A percentile compares a stretch with the other conserved stretches of the same genome.
Evolutionary conservation across 2,888 invertebrate genomes (phyloP).

Genomic region (Nymphalis c-album): DNA sequence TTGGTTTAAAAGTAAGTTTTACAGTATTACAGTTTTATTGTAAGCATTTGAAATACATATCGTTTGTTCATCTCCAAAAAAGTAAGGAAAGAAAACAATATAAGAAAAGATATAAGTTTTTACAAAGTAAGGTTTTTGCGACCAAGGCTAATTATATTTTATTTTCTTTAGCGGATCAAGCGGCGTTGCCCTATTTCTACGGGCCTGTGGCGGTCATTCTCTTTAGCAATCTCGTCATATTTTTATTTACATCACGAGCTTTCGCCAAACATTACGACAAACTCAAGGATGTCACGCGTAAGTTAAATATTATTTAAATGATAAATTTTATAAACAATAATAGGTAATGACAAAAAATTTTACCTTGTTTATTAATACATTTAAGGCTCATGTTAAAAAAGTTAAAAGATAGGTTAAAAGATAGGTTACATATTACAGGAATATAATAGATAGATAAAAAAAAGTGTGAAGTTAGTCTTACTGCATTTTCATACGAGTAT

Average conservation of each 20-base stretch:
- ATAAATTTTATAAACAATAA: neutral
- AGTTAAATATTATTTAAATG: slow-evolving; percentile 44
- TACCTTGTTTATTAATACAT: no score
- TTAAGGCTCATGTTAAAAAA: no score
- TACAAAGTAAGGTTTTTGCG: slow-evolving; percentile 15
- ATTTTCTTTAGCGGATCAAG: slow-evolving; percentile 75
- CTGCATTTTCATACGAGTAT: no score
- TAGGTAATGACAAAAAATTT: no score
- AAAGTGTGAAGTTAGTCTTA: no score
- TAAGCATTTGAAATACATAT: no score
- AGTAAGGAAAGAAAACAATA: neutral
- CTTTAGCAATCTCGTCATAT: slow-evolving; percentile 77
- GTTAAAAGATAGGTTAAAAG: no score
- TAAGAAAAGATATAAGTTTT: neutral
- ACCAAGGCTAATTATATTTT: slow-evolving; percentile 35
- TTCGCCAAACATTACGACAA: slow-evolving; percentile 78
- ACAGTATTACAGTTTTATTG: no score
- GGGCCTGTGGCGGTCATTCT: slow-evolving; percentile 82
- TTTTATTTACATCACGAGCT: slow-evolving; percentile 77
- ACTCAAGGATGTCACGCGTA: slow-evolving; percentile 73
- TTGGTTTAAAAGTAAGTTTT: slow-evolving; percentile 83
- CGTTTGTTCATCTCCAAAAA: no score
- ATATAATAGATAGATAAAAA: no score
- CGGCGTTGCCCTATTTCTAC: slow-evolving; percentile 83
- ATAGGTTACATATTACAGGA: no score